Conservation (phyloP, 2,113 vertebrate genomes). For the Solea solea region DNA sequence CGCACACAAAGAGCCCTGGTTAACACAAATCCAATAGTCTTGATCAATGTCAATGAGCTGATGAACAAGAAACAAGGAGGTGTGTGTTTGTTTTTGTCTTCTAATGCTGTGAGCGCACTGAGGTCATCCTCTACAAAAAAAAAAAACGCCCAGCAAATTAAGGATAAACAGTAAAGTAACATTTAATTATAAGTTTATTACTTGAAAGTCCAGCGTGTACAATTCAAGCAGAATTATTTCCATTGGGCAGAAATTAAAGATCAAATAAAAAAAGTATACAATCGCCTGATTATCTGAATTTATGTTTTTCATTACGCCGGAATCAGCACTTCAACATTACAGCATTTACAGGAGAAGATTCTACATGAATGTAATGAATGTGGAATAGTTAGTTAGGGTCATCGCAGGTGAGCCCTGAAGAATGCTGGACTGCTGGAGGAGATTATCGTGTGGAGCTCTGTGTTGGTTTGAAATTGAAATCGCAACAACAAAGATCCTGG, state of each 20-base stretch:
- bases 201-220: too few relatives aligned
- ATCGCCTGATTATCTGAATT: too few relatives aligned
- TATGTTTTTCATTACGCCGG: too few relatives aligned
- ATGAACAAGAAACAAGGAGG: slow-evolving; percentile 22
- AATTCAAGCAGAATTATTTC: too few relatives aligned
- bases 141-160: background rate
- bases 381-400: too few relatives aligned
- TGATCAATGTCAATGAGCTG: slow-evolving; percentile 59
- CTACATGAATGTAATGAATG: too few relatives aligned
- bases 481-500: background rate
- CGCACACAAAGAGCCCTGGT: slow-evolving; percentile 14
- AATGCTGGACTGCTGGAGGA: background rate
- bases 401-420: too few relatives aligned
- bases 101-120: background rate
- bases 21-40: slow-evolving; percentile 71
- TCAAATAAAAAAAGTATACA: too few relatives aligned
- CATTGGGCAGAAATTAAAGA: too few relatives aligned
- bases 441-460: background rate
- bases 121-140: background rate
- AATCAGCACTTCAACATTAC: too few relatives aligned
- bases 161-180: background rate
- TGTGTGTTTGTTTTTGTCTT: background rate
- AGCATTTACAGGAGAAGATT: too few relatives aligned
- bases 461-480: background rate
- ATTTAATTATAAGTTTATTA: background rate